A percentile compares a stretch with the other conserved stretches of the same genome.
Evolutionary conservation across 2,797 vertebrate species (phyloP).

Genomic region (Diplodus sargus): DNA sequence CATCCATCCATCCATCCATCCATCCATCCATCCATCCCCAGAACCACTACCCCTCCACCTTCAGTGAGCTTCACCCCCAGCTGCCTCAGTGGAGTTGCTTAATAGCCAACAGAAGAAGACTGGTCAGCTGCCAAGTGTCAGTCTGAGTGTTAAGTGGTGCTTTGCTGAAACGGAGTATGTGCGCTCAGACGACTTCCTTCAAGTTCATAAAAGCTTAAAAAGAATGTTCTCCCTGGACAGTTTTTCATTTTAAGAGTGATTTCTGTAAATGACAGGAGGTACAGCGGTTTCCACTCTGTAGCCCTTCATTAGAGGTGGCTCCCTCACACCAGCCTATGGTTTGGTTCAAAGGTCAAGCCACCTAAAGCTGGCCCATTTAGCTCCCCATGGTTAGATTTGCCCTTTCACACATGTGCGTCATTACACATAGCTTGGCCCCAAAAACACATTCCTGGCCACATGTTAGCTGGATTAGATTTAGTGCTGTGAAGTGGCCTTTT

Average conservation of each 20-base stretch:
- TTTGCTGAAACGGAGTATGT: slow-evolving; percentile 40
- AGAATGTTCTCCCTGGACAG: slow-evolving; percentile 30
- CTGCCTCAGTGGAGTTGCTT: slow-evolving; percentile 15
- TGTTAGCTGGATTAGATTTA: slow-evolving; percentile 77
- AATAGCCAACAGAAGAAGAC: slow-evolving; percentile 29
- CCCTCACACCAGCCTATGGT: slow-evolving; percentile 66
- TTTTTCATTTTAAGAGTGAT: slow-evolving; percentile 68
- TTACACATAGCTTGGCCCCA: slow-evolving; percentile 72
- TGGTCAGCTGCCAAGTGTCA: slow-evolving; percentile 40
- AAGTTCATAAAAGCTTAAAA: slow-evolving; percentile 51
- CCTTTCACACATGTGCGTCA: slow-evolving; percentile 79
- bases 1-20: background rate
- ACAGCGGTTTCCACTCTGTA: slow-evolving; percentile 58
- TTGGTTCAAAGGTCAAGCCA: slow-evolving; percentile 77
- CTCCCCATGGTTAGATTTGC: slow-evolving; percentile 65
- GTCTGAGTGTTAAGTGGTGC: slow-evolving; percentile 41
- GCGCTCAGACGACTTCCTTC: slow-evolving; percentile 41
- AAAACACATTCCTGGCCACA: slow-evolving; percentile 73
- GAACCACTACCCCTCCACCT: background rate
- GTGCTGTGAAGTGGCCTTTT: slow-evolving; percentile 70
- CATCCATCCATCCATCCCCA: background rate
- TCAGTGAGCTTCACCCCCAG: background rate
- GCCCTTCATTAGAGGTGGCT: slow-evolving; percentile 76
- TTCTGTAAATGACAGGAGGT: slow-evolving; percentile 68
- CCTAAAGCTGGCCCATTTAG: slow-evolving; percentile 69